Evolutionary conservation across 2,888 invertebrate genomes (phyloP), one percentile per base, ranked within the genome.

Genomic region (Hanleya hanleyi): DNA sequence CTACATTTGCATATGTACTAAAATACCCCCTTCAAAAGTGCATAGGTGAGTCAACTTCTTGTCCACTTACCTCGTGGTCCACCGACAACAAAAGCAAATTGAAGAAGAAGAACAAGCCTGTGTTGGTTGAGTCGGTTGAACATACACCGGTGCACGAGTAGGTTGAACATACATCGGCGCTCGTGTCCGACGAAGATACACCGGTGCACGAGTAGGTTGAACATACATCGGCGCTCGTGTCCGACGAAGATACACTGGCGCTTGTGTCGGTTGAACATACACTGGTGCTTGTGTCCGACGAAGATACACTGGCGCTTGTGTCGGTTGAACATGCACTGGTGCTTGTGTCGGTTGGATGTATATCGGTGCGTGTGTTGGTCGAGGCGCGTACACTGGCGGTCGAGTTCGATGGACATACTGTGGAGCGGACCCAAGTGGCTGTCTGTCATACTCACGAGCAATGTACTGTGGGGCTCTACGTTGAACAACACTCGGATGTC

Each of bases 41-140:
- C n/a, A n/a, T n/a, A n/a, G n/a, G n/a, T n/a, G n/a, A n/a, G n/a
- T n/a, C n/a, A n/a, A n/a, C n/a, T n/a, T n/a, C n/a, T n/a, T n/a
- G n/a, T 57, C 1, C 15, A 26, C 26, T 57, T 22, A 57, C 57
- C 57, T 57, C 57, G 57, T 57, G 1, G 57, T 57, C 57, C 57
- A 57, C 15, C 57, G 57, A 57, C 57, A 57, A 57, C 57, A 57
- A 32, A 57, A 57, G 9, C 57, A 57, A 26, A 57, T 22, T 22
- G 57, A 4, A 29, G 57, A 57, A 4, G 57, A 57, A 57, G 26
- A 29, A 9, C 57, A 57, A 32, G 18, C 22, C 15, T 9, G 41
- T 41, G 41, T 12, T n/a, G n/a, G n/a, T 12, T 18, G 41, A 41
- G 41, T 41, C 9, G 41, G 41, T 18, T 41, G 9, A 18, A 41